A percentile compares a stretch with the other conserved stretches of the same genome.
phyloP scores from a whole-genome alignment of 2,113 vertebrate genomes.

The Lycaon pictus region DNA sequence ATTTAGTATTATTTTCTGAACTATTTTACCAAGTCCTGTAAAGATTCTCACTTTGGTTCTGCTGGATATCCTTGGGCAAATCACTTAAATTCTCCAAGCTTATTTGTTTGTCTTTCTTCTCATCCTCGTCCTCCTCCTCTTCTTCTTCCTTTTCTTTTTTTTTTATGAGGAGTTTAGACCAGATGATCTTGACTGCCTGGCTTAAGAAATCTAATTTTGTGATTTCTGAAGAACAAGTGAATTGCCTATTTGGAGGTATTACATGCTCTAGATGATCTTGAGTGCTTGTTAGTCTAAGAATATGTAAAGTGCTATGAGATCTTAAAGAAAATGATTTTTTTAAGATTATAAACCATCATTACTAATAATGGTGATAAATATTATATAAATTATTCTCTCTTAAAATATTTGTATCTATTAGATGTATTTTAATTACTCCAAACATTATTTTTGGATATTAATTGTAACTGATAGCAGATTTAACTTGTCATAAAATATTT shows the following conservation, averaged over 20 bases:
- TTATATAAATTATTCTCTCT: constrained; percentile 25
- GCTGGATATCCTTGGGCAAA: neutral
- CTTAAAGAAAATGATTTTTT: constrained; percentile 54
- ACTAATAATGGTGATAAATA: neutral
- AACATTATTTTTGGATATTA: neutral
- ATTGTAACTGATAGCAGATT: neutral
- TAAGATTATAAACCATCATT: constrained; percentile 9
- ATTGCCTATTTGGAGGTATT: neutral
- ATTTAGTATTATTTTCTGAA: neutral
- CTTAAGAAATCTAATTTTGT: constrained; percentile 38
- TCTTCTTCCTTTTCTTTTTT: neutral
- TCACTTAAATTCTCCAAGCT: neutral
- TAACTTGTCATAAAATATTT: constrained; percentile 29
- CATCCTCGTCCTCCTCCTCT: neutral
- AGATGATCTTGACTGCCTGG: constrained; percentile 13
- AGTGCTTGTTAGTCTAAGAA: constrained; percentile 6
- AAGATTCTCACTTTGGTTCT: constrained; percentile 38
- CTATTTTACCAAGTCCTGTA: neutral
- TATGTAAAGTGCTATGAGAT: neutral
- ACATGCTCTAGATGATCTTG: neutral
- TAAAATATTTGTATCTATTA: constrained; percentile 35
- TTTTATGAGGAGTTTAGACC: neutral
- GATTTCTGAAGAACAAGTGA: constrained; percentile 48
- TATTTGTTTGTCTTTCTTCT: neutral
- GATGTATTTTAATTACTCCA: neutral